These are phyloP conservation scores for Microcebus tavaratra DNA, from an alignment of 2,113 vertebrate genomes.

Conservation along the genomic window DNA sequence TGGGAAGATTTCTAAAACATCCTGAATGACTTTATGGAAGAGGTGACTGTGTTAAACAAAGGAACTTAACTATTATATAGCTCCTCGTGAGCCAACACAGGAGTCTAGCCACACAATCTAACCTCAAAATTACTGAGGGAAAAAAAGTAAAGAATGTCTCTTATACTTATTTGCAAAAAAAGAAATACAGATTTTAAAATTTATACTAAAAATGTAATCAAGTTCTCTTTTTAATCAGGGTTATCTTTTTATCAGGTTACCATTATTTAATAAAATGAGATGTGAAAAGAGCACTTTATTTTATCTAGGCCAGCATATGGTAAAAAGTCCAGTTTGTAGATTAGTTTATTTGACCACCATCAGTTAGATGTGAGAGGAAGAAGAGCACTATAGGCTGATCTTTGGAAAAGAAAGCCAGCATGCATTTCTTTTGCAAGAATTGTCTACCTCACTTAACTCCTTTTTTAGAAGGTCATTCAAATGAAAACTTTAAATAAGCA, in stretches of 20 bases:
- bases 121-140: background rate
- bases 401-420: background rate
- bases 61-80: background rate
- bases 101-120: background rate
- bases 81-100: background rate
- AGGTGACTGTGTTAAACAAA: background rate
- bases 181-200: background rate
- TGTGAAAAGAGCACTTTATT: background rate
- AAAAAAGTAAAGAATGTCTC: background rate
- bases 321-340: background rate
- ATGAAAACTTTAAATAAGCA: constrained; percentile 21
- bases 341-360: background rate
- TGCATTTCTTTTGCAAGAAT: background rate
- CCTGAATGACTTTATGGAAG: background rate
- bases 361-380: background rate
- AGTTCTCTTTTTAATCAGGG: background rate
- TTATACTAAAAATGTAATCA: background rate
- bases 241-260: background rate
- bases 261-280: background rate
- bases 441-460: background rate
- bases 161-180: background rate
- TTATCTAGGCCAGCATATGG: background rate
- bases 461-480: background rate
- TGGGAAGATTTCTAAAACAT: background rate
- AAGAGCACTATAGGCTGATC: background rate